Percentiles rank a stretch among this genome's conserved stretches.
phyloP scores from a whole-genome alignment of 2,113 vertebrate genomes.

The Forbesichthys agassizii region DNA sequence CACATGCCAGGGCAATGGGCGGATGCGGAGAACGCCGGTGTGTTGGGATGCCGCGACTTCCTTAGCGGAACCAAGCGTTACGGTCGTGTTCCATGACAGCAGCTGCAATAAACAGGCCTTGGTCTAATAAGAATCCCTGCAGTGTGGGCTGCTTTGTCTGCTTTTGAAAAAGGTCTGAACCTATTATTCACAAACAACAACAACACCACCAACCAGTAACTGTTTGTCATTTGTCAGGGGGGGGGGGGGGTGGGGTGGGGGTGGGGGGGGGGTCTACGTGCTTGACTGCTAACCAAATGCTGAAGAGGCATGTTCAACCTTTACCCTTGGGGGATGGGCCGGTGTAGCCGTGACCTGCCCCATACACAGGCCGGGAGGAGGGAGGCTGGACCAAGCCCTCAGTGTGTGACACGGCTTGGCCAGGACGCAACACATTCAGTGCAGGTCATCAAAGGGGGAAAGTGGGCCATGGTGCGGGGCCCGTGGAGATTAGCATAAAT shows the following conservation, averaged over 20 bases:
- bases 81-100: neutral
- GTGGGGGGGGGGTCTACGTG: neutral
- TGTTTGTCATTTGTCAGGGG: neutral
- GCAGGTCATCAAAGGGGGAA: conserved; percentile 44
- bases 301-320: conserved; percentile 43
- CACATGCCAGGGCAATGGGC: conserved; percentile 5
- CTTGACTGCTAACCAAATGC: conserved; percentile 31
- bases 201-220: neutral
- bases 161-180: neutral
- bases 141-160: conserved; percentile 5
- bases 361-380: conserved; percentile 24
- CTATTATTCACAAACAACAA: conserved; percentile 8
- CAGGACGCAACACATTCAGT: conserved; percentile 38
- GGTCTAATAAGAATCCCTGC: neutral
- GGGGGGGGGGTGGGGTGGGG: neutral
- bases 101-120: conserved; percentile 1
- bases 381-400: conserved; percentile 17
- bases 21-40: conserved; percentile 9
- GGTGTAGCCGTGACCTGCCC: conserved; percentile 56
- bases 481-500: conserved; percentile 66
- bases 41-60: neutral
- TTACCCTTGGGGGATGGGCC: conserved; percentile 51
- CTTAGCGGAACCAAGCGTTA: conserved; percentile 1
- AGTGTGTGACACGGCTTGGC: conserved; percentile 49
- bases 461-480: conserved; percentile 13